Conservation (phyloP, 2,888 invertebrate genomes). For the Conus canariensis region DNA sequence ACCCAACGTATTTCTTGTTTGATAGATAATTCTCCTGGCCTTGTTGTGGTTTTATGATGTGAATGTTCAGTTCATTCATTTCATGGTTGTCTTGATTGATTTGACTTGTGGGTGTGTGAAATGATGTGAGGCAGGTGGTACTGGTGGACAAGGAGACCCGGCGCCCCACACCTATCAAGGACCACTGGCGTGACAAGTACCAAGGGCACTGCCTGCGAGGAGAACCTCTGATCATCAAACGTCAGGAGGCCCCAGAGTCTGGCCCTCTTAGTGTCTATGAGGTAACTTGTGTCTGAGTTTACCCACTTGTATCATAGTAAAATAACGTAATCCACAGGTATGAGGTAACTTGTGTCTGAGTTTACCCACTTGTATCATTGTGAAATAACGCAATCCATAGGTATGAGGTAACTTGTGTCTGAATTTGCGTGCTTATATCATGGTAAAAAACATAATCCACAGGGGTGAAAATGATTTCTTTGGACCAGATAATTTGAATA, state of each 20-base stretch:
- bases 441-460: too few relatives aligned
- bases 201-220: conserved; percentile 49
- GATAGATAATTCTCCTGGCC: neutral
- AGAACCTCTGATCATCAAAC: conserved; percentile 58
- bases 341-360: neutral
- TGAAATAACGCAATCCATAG: too few relatives aligned
- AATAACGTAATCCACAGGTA: neutral
- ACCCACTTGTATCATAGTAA: too few relatives aligned
- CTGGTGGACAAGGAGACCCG: conserved; percentile 65
- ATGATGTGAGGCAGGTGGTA: conserved; percentile 59
- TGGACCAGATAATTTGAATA: too few relatives aligned
- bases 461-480: too few relatives aligned
- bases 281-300: neutral
- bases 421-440: too few relatives aligned
- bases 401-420: too few relatives aligned
- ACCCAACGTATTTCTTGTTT: neutral
- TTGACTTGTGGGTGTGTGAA: too few relatives aligned
- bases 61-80: too few relatives aligned
- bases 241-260: conserved; percentile 15
- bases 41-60: neutral
- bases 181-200: conserved; percentile 72
- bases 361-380: too few relatives aligned
- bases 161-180: conserved; percentile 66
- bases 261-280: conserved; percentile 20
- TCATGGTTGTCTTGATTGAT: too few relatives aligned